Conservation (phyloP, 2,113 vertebrate genomes). For the Brachyhypopomus occidentalis region DNA sequence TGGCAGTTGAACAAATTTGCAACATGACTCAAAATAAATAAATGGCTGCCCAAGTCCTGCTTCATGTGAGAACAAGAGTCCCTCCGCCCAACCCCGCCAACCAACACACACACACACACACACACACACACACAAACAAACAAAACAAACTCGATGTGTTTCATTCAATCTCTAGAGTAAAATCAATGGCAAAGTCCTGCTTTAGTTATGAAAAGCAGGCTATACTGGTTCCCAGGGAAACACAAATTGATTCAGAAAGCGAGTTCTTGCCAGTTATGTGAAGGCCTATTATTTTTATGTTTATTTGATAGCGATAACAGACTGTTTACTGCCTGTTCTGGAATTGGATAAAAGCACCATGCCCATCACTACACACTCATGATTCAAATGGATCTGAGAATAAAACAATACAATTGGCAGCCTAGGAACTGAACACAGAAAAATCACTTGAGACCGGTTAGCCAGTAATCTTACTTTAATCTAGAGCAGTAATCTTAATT, state of each 20-base stretch:
- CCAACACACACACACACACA: no score
- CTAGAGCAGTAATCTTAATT: not conserved
- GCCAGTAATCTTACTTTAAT: not conserved
- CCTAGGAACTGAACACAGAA: no score
- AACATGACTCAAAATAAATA: slow-evolving; percentile 59
- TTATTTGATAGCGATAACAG: not conserved
- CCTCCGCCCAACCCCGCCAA: no score
- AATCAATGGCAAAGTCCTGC: not conserved
- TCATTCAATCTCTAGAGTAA: slow-evolving; percentile 2
- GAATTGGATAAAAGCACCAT: no score
- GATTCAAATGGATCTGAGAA: not conserved
- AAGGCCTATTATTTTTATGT: not conserved
- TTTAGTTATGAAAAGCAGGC: not conserved
- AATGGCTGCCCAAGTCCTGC: slow-evolving; percentile 25
- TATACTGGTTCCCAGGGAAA: not conserved
- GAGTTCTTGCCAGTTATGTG: not conserved
- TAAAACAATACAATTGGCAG: not conserved
- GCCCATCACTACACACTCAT: not conserved
- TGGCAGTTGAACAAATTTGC: slow-evolving; percentile 58
- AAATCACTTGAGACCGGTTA: not conserved
- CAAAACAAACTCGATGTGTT: not conserved
- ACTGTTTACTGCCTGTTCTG: not conserved
- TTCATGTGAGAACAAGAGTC: not conserved
- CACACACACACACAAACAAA: no score
- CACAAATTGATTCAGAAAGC: not conserved